A percentile compares a stretch with the other conserved stretches of the same genome.
These are phyloP conservation scores for Eustalomyia histrio DNA, from an alignment of 2,888 invertebrate genomes.

Conservation along the genomic window DNA sequence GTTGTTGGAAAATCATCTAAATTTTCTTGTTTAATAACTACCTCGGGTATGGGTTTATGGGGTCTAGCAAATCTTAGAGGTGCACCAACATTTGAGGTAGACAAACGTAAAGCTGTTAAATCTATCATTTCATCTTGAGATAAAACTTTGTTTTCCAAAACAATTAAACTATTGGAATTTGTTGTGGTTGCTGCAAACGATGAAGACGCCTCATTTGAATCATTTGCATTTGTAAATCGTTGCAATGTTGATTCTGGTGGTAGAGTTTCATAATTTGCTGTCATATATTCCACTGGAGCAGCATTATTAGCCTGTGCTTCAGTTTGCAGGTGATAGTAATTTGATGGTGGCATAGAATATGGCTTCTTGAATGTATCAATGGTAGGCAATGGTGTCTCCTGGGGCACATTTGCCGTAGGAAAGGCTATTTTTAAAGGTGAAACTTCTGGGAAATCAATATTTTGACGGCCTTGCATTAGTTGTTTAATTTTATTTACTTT, in stretches of 20 bases:
- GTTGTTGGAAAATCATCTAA: conserved; percentile 40
- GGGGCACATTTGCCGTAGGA: conserved; percentile 60
- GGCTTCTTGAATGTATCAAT: conserved; percentile 64
- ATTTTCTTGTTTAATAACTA: conserved; percentile 56
- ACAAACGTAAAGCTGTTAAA: conserved; percentile 66
- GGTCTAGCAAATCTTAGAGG: conserved; percentile 46
- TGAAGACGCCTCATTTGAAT: background rate
- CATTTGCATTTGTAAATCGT: background rate
- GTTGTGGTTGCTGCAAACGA: too few species aligned
- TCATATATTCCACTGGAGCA: background rate
- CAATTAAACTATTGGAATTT: conserved; percentile 68
- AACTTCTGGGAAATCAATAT: conserved; percentile 45
- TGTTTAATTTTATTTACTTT: background rate
- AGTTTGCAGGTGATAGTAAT: conserved; percentile 5
- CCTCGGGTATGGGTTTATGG: conserved; percentile 55
- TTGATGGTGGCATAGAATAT: conserved; percentile 14
- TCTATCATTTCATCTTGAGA: conserved; percentile 76
- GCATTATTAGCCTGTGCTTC: background rate
- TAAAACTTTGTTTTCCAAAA: conserved; percentile 76
- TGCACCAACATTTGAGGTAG: conserved; percentile 42
- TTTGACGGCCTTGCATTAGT: conserved; percentile 4
- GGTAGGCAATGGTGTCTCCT: conserved; percentile 62
- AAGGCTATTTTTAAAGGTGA: conserved; percentile 64
- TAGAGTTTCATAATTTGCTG: conserved; percentile 14
- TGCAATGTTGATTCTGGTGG: conserved; percentile 56